Conservation (phyloP, 1,140 invertebrate genomes). For the Aradophagus sp. region DNA sequence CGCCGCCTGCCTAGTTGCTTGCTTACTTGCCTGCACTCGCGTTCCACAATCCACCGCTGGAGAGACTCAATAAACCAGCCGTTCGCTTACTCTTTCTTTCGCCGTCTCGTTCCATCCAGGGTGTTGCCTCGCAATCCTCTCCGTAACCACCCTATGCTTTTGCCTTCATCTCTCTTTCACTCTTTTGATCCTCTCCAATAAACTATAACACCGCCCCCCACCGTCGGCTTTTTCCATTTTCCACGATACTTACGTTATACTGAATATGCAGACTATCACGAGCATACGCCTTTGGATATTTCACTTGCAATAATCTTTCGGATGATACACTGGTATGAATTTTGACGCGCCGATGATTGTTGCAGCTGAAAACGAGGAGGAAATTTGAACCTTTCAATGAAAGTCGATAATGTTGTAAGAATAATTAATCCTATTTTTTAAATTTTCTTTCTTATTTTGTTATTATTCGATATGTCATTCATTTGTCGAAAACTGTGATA, state of each 20-base stretch:
- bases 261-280: conserved; percentile 27
- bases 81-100: conserved; percentile 67
- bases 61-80: conserved; percentile 73
- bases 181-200: conserved; percentile 54
- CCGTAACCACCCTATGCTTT: conserved; percentile 31
- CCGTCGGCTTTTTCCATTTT: conserved; percentile 35
- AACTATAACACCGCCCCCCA: conserved; percentile 41
- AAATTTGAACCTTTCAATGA: too few species aligned
- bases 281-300: conserved; percentile 25
- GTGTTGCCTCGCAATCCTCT: conserved; percentile 36
- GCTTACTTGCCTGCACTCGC: conserved; percentile 44
- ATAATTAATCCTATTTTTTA: too few species aligned
- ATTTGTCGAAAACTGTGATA: too few species aligned
- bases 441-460: too few species aligned
- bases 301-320: conserved; percentile 24
- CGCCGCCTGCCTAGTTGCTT: conserved; percentile 53
- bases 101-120: conserved; percentile 46
- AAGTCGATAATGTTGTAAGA: too few species aligned
- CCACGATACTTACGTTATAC: conserved; percentile 31
- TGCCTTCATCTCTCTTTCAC: conserved; percentile 34
- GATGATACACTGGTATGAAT: conserved; percentile 20
- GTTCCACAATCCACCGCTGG: conserved; percentile 65
- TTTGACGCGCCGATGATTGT: conserved; percentile 5
- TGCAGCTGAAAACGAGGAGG: too few species aligned
- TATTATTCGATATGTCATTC: too few species aligned